These are phyloP conservation scores for Nyctibius grandis DNA, from an alignment of 2,797 vertebrate species.

Conservation along the genomic window DNA sequence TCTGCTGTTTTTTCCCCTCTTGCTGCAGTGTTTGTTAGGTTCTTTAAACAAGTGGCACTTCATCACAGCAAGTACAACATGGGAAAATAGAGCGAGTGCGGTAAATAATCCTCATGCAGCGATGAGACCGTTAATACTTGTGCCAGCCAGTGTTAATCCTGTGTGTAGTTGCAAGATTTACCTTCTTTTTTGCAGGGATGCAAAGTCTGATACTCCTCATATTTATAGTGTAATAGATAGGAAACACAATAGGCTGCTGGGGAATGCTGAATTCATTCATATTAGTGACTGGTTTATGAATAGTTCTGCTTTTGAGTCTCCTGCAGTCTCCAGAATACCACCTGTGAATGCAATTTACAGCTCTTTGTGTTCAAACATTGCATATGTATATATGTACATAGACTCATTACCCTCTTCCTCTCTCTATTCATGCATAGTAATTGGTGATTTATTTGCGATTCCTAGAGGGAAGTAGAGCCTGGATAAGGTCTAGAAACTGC, in stretches of 20 bases:
- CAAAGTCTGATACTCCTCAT: conserved; percentile 55
- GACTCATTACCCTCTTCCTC: conserved; percentile 53
- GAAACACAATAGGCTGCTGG: conserved; percentile 60
- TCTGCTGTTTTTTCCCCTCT: not conserved
- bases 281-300: conserved; percentile 59
- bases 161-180: conserved; percentile 61
- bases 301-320: conserved; percentile 55
- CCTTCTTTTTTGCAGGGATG: conserved; percentile 29
- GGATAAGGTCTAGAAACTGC: not conserved
- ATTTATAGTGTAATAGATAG: conserved; percentile 64
- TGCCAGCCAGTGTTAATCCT: conserved; percentile 58
- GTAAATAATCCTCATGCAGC: conserved; percentile 65
- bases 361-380: conserved; percentile 66
- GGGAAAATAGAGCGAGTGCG: conserved; percentile 61
- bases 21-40: conserved; percentile 46
- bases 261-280: conserved; percentile 56
- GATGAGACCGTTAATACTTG: conserved; percentile 63
- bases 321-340: conserved; percentile 49
- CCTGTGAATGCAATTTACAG: conserved; percentile 63
- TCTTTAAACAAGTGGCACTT: conserved; percentile 66
- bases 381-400: conserved; percentile 60
- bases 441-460: conserved; percentile 44
- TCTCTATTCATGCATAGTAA: conserved; percentile 54
- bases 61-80: conserved; percentile 61
- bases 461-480: conserved; percentile 21